phyloP scores from a whole-genome alignment of 2,797 vertebrate species.

The Enteromius fasciolatus region DNA sequence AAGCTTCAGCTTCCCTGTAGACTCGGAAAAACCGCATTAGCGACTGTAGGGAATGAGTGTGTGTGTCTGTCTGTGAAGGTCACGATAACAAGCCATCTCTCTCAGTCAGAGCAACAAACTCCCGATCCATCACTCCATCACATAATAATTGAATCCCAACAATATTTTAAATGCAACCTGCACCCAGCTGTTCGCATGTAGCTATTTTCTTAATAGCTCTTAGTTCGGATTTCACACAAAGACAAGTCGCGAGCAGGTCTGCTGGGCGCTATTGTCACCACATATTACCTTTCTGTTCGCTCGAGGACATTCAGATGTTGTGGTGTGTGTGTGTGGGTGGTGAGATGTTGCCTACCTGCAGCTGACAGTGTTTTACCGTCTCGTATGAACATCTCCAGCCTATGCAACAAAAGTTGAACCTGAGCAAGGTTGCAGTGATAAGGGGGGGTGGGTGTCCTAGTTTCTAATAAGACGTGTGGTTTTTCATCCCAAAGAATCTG shows the following conservation, averaged over 20 bases:
- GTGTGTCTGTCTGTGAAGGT: constrained; percentile 47
- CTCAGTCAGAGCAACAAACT: constrained; percentile 30
- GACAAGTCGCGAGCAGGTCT: constrained; percentile 30
- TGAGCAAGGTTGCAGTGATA: constrained; percentile 56
- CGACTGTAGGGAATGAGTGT: constrained; percentile 23
- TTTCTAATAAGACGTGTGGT: constrained; percentile 72
- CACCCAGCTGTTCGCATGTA: constrained; percentile 13
- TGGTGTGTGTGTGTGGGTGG: constrained; percentile 28
- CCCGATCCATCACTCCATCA: constrained; percentile 38
- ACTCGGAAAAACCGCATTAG: constrained; percentile 21
- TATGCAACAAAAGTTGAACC: constrained; percentile 47
- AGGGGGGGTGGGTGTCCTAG: constrained; percentile 71
- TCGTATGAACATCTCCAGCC: constrained; percentile 40
- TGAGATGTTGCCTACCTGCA: constrained; percentile 47
- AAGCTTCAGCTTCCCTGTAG: constrained; percentile 39
- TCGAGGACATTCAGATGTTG: constrained; percentile 47
- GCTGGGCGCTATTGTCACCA: constrained; percentile 48
- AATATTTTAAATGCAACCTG: constrained; percentile 26
- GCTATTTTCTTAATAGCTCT: constrained; percentile 34
- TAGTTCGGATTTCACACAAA: constrained; percentile 40
- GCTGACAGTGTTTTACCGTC: constrained; percentile 45
- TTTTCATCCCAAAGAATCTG: constrained; percentile 71
- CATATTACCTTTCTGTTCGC: constrained; percentile 42
- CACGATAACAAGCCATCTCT: constrained; percentile 43
- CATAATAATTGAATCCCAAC: background rate